These are phyloP conservation scores for Hemaris fuciformis DNA, from an alignment of 2,888 invertebrate genomes.

Conservation along the genomic window DNA sequence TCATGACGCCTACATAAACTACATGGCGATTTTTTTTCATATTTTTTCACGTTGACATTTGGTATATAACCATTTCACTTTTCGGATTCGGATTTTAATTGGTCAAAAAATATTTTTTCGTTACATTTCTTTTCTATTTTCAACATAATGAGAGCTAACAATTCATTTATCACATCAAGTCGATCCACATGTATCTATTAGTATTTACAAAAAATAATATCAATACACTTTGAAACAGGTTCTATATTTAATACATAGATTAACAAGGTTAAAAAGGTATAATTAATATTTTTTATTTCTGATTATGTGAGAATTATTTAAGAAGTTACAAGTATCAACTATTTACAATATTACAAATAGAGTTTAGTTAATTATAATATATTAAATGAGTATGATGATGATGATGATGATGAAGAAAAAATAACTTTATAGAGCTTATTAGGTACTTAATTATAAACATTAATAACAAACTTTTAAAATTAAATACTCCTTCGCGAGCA, in stretches of 20 bases:
- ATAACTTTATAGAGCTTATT: no score
- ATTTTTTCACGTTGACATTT: no score
- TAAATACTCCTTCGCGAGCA: no score
- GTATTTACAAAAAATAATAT: conserved; percentile 16
- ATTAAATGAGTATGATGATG: no score
- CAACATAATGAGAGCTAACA: neutral
- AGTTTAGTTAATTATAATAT: no score
- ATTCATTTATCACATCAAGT: neutral
- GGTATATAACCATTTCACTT: no score
- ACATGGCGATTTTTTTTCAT: no score
- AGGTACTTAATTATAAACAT: no score
- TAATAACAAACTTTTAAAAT: no score
- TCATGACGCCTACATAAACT: no score
- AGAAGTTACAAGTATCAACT: neutral
- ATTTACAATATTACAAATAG: neutral
- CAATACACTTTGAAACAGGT: conserved; percentile 17
- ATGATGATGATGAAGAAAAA: no score
- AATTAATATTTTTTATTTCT: neutral
- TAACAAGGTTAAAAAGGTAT: neutral
- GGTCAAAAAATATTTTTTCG: conserved; percentile 48
- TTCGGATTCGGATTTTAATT: conserved; percentile 55
- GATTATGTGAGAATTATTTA: neutral
- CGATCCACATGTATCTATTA: neutral
- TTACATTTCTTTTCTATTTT: conserved; percentile 18
- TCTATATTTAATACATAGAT: neutral